Conservation (phyloP, 1,140 invertebrate species). For the Lordiphosa collinella region DNA sequence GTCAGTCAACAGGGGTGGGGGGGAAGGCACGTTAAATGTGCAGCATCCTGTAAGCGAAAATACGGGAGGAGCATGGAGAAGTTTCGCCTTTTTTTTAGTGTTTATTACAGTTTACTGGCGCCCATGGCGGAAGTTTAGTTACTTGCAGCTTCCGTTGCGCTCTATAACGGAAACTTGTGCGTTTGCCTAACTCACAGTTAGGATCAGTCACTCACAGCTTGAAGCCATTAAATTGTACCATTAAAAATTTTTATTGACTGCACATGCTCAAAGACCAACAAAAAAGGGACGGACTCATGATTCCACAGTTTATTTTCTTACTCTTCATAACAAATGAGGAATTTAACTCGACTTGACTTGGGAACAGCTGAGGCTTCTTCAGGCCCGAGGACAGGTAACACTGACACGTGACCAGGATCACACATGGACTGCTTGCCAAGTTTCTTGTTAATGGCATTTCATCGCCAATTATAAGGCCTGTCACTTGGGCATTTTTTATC, state of each 20-base stretch:
- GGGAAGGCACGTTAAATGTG: constrained; percentile 32
- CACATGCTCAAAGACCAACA: constrained; percentile 25
- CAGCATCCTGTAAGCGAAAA: constrained; percentile 37
- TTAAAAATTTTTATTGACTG: constrained; percentile 59
- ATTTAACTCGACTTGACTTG: constrained; percentile 25
- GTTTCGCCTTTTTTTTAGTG: constrained; percentile 41
- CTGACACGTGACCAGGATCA: constrained; percentile 47
- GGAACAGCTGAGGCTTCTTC: constrained; percentile 35
- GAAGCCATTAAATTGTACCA: constrained; percentile 20
- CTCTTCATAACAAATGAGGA: constrained; percentile 9
- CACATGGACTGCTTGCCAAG: constrained; percentile 23
- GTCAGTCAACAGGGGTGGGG: constrained; percentile 57
- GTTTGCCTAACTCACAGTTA: constrained; percentile 20
- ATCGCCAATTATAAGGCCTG: constrained; percentile 74
- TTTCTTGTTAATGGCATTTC: constrained; percentile 68
- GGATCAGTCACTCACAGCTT: constrained; percentile 6
- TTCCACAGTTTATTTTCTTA: no score
- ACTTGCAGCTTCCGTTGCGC: constrained; percentile 60
- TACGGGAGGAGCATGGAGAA: background rate
- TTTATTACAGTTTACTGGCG: constrained; percentile 69
- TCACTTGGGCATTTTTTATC: constrained; percentile 64
- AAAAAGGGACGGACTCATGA: constrained; percentile 35
- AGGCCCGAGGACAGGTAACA: background rate
- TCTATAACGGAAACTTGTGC: constrained; percentile 34
- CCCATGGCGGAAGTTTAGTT: constrained; percentile 57